A percentile compares a stretch with the other conserved stretches of the same genome.
phyloP scores from a whole-genome alignment of 2,888 invertebrate species.

The Agrilus cyanescens region DNA sequence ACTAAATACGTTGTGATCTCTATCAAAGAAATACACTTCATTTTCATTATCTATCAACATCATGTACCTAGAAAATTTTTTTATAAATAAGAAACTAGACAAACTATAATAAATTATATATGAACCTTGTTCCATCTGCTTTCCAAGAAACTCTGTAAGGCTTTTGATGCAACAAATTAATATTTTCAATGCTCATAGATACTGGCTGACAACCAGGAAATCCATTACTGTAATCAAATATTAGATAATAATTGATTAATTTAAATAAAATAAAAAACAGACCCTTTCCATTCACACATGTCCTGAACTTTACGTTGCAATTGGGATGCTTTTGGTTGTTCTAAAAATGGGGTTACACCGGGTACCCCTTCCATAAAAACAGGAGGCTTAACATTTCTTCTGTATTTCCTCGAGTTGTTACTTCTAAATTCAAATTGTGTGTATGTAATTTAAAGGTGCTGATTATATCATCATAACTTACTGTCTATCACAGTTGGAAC shows the following conservation, averaged over 20 bases:
- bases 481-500: too few relatives aligned
- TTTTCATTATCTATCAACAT: conserved; percentile 83
- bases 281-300: conserved; percentile 70
- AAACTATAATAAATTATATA: neutral
- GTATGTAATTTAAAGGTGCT: too few relatives aligned
- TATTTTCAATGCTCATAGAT: conserved; percentile 81
- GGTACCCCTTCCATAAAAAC: conserved; percentile 79
- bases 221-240: conserved; percentile 39
- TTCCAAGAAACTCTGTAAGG: conserved; percentile 98
- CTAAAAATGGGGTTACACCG: conserved; percentile 61
- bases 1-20: conserved; percentile 87
- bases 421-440: neutral
- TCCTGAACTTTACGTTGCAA: conserved; percentile 65
- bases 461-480: too few relatives aligned
- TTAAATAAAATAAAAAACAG: conserved; percentile 10
- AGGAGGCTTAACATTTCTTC: conserved; percentile 40
- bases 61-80: conserved; percentile 63
- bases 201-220: conserved; percentile 98
- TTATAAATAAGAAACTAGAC: conserved; percentile 1
- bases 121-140: conserved; percentile 88
- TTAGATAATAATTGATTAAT: neutral
- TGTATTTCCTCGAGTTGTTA: conserved; percentile 1
- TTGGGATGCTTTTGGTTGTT: conserved; percentile 40
- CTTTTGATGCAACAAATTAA: conserved; percentile 60
- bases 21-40: conserved; percentile 86